Evolutionary conservation across 2,888 invertebrate genomes (phyloP).

Genomic region (Eilema depressum): DNA sequence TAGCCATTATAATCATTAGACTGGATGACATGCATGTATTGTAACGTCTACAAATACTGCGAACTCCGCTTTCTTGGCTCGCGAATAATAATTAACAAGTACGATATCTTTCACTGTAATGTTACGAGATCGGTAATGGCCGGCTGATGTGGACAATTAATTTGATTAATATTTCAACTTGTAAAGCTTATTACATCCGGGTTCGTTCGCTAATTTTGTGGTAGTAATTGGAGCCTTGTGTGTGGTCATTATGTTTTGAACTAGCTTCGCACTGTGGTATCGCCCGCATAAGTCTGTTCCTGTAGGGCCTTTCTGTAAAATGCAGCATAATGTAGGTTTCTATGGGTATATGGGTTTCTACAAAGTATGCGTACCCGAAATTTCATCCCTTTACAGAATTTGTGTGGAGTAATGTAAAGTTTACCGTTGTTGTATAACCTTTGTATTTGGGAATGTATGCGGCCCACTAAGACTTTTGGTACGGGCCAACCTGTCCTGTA

Average conservation of each 20-base stretch:
- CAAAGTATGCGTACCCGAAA: too few relatives aligned
- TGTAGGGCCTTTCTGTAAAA: too few relatives aligned
- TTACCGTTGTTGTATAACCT: too few relatives aligned
- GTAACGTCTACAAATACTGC: neutral
- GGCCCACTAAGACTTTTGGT: too few relatives aligned
- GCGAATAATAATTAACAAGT: slow-evolving; percentile 8
- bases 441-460: too few relatives aligned
- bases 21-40: slow-evolving; percentile 15
- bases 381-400: too few relatives aligned
- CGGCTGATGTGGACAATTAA: slow-evolving; percentile 10
- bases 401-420: too few relatives aligned
- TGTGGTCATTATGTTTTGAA: neutral
- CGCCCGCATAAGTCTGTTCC: neutral
- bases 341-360: too few relatives aligned
- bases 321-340: too few relatives aligned
- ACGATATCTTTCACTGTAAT: slow-evolving; percentile 6
- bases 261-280: neutral
- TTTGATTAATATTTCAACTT: slow-evolving; percentile 18
- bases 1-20: slow-evolving; percentile 6
- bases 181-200: slow-evolving; percentile 14
- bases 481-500: too few relatives aligned
- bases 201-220: slow-evolving; percentile 2
- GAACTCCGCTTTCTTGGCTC: slow-evolving; percentile 6
- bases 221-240: neutral
- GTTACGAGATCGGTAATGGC: slow-evolving; percentile 17